Conservation (phyloP, 2,888 invertebrate genomes). For the Xanthorhoe designata region DNA sequence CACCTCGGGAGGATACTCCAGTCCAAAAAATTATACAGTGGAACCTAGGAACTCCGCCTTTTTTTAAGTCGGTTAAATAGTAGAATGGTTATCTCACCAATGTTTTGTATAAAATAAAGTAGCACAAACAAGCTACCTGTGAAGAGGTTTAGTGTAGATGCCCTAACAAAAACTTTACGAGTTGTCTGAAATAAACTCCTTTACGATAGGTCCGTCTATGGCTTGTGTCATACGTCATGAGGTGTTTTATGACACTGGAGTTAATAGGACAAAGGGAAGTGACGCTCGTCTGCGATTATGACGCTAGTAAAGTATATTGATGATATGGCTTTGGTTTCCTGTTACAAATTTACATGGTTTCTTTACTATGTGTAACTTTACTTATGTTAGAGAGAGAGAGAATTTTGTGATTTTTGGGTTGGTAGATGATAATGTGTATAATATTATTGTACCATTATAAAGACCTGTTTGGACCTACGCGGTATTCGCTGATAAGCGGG, state of each 20-base stretch:
- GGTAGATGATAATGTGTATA: too few relatives aligned
- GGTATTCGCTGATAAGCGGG: too few relatives aligned
- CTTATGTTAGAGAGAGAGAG: too few relatives aligned
- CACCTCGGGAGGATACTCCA: too few relatives aligned
- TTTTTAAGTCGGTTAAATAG: too few relatives aligned
- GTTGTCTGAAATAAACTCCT: constrained; percentile 25
- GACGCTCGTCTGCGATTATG: background rate
- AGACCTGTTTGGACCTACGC: too few relatives aligned
- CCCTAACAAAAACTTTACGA: constrained; percentile 24
- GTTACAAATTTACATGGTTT: background rate
- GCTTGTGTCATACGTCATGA: constrained; percentile 21
- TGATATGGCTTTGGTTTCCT: background rate
- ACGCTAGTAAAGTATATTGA: background rate
- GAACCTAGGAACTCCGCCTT: too few relatives aligned
- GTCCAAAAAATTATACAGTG: too few relatives aligned
- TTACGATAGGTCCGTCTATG: constrained; percentile 24
- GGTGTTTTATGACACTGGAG: constrained; percentile 15
- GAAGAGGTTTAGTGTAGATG: background rate
- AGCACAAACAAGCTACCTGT: background rate
- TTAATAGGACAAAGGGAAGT: background rate
- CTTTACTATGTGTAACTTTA: background rate
- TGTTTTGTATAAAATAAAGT: background rate
- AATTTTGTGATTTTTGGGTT: too few relatives aligned
- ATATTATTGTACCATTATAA: too few relatives aligned
- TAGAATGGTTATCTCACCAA: background rate